Evolutionary conservation across 2,888 invertebrate species (phyloP).

Genomic region (Drosophila mercatorum): DNA sequence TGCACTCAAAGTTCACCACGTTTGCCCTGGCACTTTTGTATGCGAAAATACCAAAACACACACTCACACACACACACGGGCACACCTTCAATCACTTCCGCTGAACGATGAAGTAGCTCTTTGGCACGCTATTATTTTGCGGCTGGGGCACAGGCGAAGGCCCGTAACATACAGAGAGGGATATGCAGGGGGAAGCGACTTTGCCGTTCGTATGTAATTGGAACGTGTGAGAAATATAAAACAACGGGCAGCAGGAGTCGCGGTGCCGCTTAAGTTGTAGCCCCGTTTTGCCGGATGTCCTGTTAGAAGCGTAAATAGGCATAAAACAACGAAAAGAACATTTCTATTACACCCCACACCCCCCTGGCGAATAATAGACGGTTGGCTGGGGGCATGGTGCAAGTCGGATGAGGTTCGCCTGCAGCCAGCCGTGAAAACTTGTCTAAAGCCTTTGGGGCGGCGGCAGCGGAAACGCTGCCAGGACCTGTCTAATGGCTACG

Average conservation of each 20-base stretch:
- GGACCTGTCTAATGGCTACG: slow-evolving; percentile 75
- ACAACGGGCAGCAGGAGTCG: slow-evolving; percentile 43
- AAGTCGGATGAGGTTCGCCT: slow-evolving; percentile 37
- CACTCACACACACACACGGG: slow-evolving; percentile 33
- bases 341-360: slow-evolving; percentile 70
- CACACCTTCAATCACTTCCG: slow-evolving; percentile 84
- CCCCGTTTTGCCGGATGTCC: slow-evolving; percentile 74
- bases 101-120: slow-evolving; percentile 83
- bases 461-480: slow-evolving; percentile 73
- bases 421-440: slow-evolving; percentile 73
- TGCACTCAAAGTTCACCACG: slow-evolving; percentile 76
- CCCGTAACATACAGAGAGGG: neutral
- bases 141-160: slow-evolving; percentile 1
- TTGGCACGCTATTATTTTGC: slow-evolving; percentile 84
- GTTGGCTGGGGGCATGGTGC: neutral
- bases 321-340: slow-evolving; percentile 80
- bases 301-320: slow-evolving; percentile 81
- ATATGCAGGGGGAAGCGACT: neutral
- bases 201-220: slow-evolving; percentile 76
- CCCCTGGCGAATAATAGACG: neutral
- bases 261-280: slow-evolving; percentile 65
- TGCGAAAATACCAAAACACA: slow-evolving; percentile 66
- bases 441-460: slow-evolving; percentile 69
- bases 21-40: slow-evolving; percentile 62
- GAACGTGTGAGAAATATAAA: slow-evolving; percentile 84